Conservation (phyloP, 2,113 vertebrate species). For the Candoia aspera region DNA sequence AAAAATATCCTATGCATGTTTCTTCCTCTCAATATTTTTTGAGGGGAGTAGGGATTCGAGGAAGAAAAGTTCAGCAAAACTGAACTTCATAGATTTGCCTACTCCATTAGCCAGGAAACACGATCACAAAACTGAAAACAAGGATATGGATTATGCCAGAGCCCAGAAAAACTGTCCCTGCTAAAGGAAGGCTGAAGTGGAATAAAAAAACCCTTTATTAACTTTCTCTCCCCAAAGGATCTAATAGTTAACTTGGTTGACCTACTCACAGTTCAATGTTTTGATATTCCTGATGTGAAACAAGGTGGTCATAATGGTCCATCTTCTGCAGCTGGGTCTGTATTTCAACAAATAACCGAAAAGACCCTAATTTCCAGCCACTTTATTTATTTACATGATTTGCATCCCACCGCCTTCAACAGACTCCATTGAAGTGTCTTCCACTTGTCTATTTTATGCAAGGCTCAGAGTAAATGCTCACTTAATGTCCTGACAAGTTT, state of each 20-base stretch:
- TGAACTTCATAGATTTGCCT: too few relatives aligned
- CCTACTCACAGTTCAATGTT: not conserved
- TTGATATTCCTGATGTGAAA: not conserved
- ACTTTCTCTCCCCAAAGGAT: not conserved
- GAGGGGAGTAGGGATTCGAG: too few relatives aligned
- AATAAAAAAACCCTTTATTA: too few relatives aligned
- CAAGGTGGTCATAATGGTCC: not conserved
- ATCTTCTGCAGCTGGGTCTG: not conserved
- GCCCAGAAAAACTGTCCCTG: not conserved
- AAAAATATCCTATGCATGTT: too few relatives aligned
- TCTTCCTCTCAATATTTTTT: too few relatives aligned
- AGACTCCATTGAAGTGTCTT: too few relatives aligned
- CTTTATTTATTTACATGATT: not conserved
- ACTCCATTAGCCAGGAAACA: not conserved
- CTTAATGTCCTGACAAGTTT: slow-evolving; percentile 16
- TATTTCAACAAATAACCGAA: not conserved
- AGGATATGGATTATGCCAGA: not conserved
- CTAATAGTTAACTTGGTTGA: not conserved
- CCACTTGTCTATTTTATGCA: not conserved
- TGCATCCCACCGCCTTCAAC: too few relatives aligned
- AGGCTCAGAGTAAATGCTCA: slow-evolving; percentile 5
- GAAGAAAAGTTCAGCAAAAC: too few relatives aligned
- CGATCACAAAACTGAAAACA: not conserved
- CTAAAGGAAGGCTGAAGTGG: not conserved
- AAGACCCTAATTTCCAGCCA: not conserved